Evolutionary conservation across 2,888 invertebrate genomes (phyloP), one percentile per base, ranked within the genome.

Genomic region (Anagyrus pseudococci): DNA sequence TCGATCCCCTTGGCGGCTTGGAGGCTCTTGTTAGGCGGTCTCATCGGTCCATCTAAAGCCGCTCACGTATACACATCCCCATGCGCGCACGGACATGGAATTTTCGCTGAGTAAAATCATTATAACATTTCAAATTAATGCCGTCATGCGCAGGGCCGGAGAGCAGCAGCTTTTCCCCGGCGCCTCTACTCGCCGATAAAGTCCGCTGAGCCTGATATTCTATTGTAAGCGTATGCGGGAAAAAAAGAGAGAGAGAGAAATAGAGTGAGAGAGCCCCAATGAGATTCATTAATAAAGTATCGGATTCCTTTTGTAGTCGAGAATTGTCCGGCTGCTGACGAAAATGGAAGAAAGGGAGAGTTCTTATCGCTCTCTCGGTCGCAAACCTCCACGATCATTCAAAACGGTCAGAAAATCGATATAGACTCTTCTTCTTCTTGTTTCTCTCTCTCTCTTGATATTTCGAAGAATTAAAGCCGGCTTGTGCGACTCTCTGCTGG

Each of bases 41-140:
- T 44, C 26, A 44, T 52, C 50, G 60, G 43, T 53, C 57, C 41
- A 43, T 26, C 46, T 52, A 7, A 22, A 10, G 40, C 23, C 57
- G 26, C 40, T 23, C 41, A 25, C 40, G 40, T 20, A 37, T 29
- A 29, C 10, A 4, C 10, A 29, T 29, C 4, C 29, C 4, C 29
- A 10, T 10, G 10, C 29, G 65, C 66, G 46, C 64, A 60, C 58
- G 59, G 64, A 57, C 64, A 55, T 40, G 2, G 4, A 4, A 68
- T 71, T 74, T 72, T 64, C 67, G 65, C 62, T 67, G 66, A 65
- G 67, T 69, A 68, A 73, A 73, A 74, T 75, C 72, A 74, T 74
- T 73, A 73, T 73, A 71, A 72, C 72, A 70, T 73, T 72, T 69
- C 69, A 70, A 76, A 76, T 76, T 74, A 74, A 76, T 73, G 70